A percentile compares a stretch with the other conserved stretches of the same genome.
phyloP scores from a whole-genome alignment of 2,888 invertebrate species.

The Acanthoscelides obtectus region DNA sequence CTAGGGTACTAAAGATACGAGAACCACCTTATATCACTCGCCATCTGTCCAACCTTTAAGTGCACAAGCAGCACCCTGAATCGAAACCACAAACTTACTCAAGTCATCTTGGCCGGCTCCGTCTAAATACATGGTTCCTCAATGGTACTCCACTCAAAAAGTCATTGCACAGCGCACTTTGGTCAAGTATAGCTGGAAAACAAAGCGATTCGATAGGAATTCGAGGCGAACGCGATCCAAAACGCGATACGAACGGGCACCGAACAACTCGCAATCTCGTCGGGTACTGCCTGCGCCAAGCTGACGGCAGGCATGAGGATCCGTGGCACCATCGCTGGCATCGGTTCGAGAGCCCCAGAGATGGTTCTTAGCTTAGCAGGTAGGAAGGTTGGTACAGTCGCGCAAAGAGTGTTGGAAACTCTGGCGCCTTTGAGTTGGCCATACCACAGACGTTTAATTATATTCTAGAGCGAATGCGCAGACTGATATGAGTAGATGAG shows the following conservation, averaged over 20 bases:
- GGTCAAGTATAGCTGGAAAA: not conserved
- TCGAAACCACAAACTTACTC: not conserved
- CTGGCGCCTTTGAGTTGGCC: slow-evolving; percentile 31
- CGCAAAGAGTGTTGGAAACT: slow-evolving; percentile 25
- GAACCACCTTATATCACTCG: not conserved
- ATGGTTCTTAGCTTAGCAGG: slow-evolving; percentile 26
- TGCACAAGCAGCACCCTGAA: no score
- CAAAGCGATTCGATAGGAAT: not conserved
- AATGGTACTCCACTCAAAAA: not conserved
- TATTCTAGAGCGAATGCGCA: no score
- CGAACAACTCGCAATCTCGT: not conserved
- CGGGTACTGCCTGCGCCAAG: not conserved
- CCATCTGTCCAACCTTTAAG: not conserved
- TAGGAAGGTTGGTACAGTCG: slow-evolving; percentile 31
- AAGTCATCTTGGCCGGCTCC: not conserved
- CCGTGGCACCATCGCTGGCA: not conserved
- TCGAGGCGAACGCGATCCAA: not conserved
- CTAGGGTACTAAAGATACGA: no score
- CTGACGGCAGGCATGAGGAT: not conserved
- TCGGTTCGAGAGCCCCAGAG: not conserved
- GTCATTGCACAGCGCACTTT: not conserved
- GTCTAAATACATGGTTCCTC: not conserved
- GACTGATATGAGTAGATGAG: no score
- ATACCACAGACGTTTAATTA: not conserved
- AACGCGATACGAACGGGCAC: not conserved